phyloP scores from a whole-genome alignment of 2,888 invertebrate species.

The Microctonus aethiopoides region DNA sequence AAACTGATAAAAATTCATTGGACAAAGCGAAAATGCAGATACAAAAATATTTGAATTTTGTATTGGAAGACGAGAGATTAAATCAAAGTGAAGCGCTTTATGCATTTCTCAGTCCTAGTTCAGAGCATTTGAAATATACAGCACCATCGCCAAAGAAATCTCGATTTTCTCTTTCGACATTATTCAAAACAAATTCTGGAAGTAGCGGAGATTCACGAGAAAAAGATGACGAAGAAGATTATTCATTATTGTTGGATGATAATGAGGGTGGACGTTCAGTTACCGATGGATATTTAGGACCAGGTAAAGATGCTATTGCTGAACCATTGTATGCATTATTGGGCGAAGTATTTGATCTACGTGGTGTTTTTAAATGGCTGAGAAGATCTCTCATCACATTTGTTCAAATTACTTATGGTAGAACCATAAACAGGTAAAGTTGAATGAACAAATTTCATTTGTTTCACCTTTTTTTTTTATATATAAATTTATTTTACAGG shows the following conservation, averaged over 20 bases:
- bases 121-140: slow-evolving; percentile 85
- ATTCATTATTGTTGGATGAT: slow-evolving; percentile 81
- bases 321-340: slow-evolving; percentile 89
- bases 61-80: slow-evolving; percentile 86
- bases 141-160: slow-evolving; percentile 85
- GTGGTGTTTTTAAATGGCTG: slow-evolving; percentile 89
- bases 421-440: slow-evolving; percentile 85
- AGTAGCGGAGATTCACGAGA: slow-evolving; percentile 75
- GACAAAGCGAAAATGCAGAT: slow-evolving; percentile 86
- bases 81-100: slow-evolving; percentile 92
- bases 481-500: slow-evolving; percentile 65
- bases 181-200: slow-evolving; percentile 79
- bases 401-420: slow-evolving; percentile 91
- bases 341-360: slow-evolving; percentile 90
- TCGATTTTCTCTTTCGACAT: slow-evolving; percentile 85
- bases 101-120: slow-evolving; percentile 91
- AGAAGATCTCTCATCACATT: slow-evolving; percentile 89
- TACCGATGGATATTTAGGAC: slow-evolving; percentile 58
- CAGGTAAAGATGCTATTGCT: slow-evolving; percentile 85
- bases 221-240: slow-evolving; percentile 84
- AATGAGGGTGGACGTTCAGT: slow-evolving; percentile 59
- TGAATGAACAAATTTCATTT: slow-evolving; percentile 35
- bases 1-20: slow-evolving; percentile 81
- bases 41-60: slow-evolving; percentile 87
- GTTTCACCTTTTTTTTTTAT: slow-evolving; percentile 49